Evolutionary conservation across 37 sponge, comb jelly and placozoan genomes (phyloP).

Genomic region (Amphimedon queenslandica): DNA sequence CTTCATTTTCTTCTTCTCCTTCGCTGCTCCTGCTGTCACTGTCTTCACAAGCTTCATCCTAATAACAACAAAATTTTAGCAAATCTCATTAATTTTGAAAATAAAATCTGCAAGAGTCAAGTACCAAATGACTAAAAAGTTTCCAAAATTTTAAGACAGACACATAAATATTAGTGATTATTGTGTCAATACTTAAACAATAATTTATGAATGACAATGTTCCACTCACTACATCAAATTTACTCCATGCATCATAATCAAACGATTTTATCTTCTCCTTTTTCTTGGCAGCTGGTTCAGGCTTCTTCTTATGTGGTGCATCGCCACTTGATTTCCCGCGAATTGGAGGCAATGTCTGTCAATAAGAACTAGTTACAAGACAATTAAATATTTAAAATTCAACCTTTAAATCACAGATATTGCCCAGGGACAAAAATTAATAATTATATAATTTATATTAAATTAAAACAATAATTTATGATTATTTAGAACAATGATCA

Average conservation of each 20-base stretch:
- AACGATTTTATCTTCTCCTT: conserved; percentile 76
- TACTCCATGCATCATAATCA: conserved; percentile 96
- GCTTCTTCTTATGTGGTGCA: not conserved
- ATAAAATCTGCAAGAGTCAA: no score
- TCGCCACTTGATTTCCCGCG: conserved; percentile 3
- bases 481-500: not conserved
- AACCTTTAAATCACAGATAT: not conserved
- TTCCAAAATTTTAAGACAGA: no score
- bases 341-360: conserved; percentile 56
- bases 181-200: no score
- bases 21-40: conserved; percentile 8
- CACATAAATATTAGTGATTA: no score
- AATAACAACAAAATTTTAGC: conserved; percentile 5
- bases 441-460: not conserved
- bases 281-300: no score
- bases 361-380: not conserved
- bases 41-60: conserved; percentile 74
- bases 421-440: not conserved
- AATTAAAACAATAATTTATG: no score
- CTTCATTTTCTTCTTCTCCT: conserved; percentile 37
- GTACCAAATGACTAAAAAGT: no score
- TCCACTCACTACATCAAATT: conserved; percentile 90
- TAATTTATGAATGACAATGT: not conserved
- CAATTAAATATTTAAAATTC: not conserved
- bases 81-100: no score